phyloP scores from a whole-genome alignment of 2,888 invertebrate species.

The Dryocosmus kuriphilus region DNA sequence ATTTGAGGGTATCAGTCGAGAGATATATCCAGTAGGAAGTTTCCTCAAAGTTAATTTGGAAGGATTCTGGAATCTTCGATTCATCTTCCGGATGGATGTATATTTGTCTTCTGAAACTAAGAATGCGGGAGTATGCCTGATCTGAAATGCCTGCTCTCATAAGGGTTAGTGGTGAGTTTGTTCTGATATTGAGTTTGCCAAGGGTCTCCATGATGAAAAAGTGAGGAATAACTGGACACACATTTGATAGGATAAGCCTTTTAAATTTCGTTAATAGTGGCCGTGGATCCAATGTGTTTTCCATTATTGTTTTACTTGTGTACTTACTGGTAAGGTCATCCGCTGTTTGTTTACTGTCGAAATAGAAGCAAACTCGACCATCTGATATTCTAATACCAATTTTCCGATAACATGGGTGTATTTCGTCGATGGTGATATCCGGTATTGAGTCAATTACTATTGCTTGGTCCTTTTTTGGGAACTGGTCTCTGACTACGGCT shows the following conservation, averaged over 20 bases:
- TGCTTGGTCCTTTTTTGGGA: slow-evolving; percentile 49
- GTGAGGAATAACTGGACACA: slow-evolving; percentile 45
- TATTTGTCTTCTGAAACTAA: too few relatives aligned
- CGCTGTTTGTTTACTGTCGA: too few relatives aligned
- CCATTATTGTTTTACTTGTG: too few relatives aligned
- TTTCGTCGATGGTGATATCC: too few relatives aligned
- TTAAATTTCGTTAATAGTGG: too few relatives aligned
- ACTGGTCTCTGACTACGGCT: slow-evolving; percentile 37
- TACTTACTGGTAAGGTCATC: too few relatives aligned
- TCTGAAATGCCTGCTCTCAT: too few relatives aligned
- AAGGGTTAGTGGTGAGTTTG: slow-evolving; percentile 57
- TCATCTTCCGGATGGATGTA: slow-evolving; percentile 54
- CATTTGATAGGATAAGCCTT: too few relatives aligned
- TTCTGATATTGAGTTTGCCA: slow-evolving; percentile 48
- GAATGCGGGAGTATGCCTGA: too few relatives aligned
- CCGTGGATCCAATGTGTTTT: too few relatives aligned
- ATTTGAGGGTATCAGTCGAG: slow-evolving; percentile 42
- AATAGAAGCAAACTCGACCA: slow-evolving; percentile 49
- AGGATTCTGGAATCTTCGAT: slow-evolving; percentile 45
- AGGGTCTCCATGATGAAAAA: slow-evolving; percentile 40
- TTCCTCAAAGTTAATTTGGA: slow-evolving; percentile 51
- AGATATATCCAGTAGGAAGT: too few relatives aligned
- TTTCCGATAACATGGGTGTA: slow-evolving; percentile 42
- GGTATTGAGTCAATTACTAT: too few relatives aligned
- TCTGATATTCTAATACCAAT: slow-evolving; percentile 47